Conservation (phyloP, 2,797 vertebrate genomes). For the Poecilia wingei region DNA sequence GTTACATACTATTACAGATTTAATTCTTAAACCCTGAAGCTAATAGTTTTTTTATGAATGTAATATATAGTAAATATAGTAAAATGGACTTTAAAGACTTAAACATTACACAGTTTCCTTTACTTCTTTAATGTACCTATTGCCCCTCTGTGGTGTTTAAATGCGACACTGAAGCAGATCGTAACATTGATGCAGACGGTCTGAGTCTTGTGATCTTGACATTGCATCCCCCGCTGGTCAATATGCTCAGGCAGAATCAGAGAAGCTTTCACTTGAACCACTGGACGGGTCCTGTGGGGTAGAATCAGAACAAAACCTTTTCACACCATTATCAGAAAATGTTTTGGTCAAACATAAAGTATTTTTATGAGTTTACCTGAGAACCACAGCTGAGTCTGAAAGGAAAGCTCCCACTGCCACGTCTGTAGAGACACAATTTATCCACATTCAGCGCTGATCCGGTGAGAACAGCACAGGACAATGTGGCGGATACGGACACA, state of each 20-base stretch:
- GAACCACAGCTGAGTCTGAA: conserved; percentile 88
- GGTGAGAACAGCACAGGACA: neutral
- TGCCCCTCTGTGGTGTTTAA: conserved; percentile 83
- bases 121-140: conserved; percentile 80
- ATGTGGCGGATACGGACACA: neutral
- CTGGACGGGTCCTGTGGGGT: conserved; percentile 87
- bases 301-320: conserved; percentile 13
- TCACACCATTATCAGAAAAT: neutral
- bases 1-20: neutral
- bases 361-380: conserved; percentile 82
- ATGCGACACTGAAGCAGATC: conserved; percentile 88
- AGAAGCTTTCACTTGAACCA: conserved; percentile 86
- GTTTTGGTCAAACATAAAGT: conserved; percentile 9
- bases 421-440: conserved; percentile 78
- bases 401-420: conserved; percentile 93
- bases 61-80: neutral
- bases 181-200: conserved; percentile 85
- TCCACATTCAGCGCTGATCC: neutral
- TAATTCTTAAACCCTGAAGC: neutral
- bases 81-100: neutral
- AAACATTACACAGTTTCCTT: neutral
- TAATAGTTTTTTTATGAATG: neutral
- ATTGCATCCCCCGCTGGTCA: conserved; percentile 83
- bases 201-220: conserved; percentile 82
- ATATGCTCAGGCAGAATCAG: conserved; percentile 85